phyloP scores from a whole-genome alignment of 2,888 invertebrate genomes.

The Spodoptera littoralis region DNA sequence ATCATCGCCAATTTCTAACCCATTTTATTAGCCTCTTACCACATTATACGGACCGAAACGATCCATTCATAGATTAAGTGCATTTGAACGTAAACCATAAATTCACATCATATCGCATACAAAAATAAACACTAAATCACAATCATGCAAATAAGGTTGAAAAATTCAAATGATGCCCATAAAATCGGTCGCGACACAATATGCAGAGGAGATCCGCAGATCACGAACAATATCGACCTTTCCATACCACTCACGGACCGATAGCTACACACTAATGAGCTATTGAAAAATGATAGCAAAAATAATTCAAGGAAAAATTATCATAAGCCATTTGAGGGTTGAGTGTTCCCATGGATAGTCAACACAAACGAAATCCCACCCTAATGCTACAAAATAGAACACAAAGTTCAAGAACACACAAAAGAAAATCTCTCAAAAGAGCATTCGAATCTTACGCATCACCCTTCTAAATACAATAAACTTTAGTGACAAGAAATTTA shows the following conservation, averaged over 20 bases:
- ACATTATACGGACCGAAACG: constrained; percentile 59
- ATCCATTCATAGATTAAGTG: constrained; percentile 67
- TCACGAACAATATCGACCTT: constrained; percentile 68
- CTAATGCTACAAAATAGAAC: constrained; percentile 4
- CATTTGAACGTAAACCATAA: constrained; percentile 75
- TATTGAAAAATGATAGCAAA: constrained; percentile 89
- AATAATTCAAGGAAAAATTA: constrained; percentile 83
- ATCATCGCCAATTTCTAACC: constrained; percentile 43
- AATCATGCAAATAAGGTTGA: constrained; percentile 86
- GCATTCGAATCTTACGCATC: constrained; percentile 62
- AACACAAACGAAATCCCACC: constrained; percentile 43
- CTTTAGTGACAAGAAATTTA: constrained; percentile 35
- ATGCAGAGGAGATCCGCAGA: constrained; percentile 69
- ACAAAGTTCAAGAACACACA: constrained; percentile 12
- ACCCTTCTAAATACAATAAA: constrained; percentile 28
- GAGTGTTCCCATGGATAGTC: constrained; percentile 68
- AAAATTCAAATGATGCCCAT: constrained; percentile 85
- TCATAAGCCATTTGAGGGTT: constrained; percentile 84
- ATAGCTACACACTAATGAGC: constrained; percentile 84
- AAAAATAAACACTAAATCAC: constrained; percentile 83
- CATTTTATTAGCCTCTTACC: constrained; percentile 41
- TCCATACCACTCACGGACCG: constrained; percentile 81
- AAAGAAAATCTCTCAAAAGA: constrained; percentile 63
- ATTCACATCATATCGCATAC: constrained; percentile 69
- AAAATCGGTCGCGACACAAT: constrained; percentile 85